Evolutionary conservation across 2,113 vertebrate species (phyloP).

Genomic region (Bujurquina vittata): DNA sequence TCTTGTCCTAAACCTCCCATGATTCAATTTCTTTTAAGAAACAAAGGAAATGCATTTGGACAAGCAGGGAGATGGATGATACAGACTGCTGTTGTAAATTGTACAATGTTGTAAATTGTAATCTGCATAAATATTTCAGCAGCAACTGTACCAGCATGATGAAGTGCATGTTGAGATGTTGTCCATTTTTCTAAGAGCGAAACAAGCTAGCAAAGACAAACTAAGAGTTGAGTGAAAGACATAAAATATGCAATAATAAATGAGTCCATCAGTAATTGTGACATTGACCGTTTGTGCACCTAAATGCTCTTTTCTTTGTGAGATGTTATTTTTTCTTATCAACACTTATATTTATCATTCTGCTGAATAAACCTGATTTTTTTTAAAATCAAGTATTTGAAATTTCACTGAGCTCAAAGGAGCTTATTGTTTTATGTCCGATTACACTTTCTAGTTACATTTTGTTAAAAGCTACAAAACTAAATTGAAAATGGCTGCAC

Average conservation of each 20-base stretch:
- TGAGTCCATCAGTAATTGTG: background rate
- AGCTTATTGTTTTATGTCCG: background rate
- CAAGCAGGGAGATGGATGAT: slow-evolving; percentile 66
- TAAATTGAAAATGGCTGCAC: no score
- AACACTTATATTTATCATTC: background rate
- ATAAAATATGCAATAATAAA: background rate
- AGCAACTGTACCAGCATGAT: slow-evolving; percentile 56
- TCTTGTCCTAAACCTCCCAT: slow-evolving; percentile 73
- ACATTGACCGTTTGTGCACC: background rate
- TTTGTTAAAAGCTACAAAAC: background rate
- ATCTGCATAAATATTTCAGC: slow-evolving; percentile 74
- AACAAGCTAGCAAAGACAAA: slow-evolving; percentile 5
- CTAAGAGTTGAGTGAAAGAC: background rate
- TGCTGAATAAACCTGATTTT: background rate
- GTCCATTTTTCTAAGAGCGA: slow-evolving; percentile 24
- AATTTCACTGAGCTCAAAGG: background rate
- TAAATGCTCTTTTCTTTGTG: background rate
- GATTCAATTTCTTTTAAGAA: slow-evolving; percentile 75
- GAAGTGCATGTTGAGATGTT: slow-evolving; percentile 43
- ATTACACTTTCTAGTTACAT: background rate
- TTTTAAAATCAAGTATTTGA: background rate
- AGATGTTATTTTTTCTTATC: background rate
- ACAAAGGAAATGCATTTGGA: slow-evolving; percentile 79
- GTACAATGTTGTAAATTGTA: slow-evolving; percentile 70
- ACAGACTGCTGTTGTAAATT: slow-evolving; percentile 62